Conservation (phyloP, 2,113 vertebrate species). For the Stegostoma tigrinum region DNA sequence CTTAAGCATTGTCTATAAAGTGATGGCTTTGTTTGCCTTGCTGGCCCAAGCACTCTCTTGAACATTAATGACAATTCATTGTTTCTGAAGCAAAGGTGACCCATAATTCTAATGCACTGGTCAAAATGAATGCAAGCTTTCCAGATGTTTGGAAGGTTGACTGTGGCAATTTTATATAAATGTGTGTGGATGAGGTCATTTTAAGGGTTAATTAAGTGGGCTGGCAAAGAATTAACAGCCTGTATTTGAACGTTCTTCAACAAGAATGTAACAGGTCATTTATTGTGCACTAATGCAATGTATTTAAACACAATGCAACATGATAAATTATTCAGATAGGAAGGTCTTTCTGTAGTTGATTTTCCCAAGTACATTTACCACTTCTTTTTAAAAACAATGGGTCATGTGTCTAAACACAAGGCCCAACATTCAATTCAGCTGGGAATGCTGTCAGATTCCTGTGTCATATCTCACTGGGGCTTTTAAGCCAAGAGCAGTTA, state of each 20-base stretch:
- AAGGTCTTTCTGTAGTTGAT: background rate
- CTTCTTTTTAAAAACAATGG: conserved; percentile 18
- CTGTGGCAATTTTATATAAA: background rate
- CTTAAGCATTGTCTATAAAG: background rate
- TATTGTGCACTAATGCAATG: conserved; percentile 24
- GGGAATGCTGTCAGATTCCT: conserved; percentile 46
- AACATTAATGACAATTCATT: background rate
- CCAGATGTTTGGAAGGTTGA: conserved; percentile 17
- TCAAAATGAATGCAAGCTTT: conserved; percentile 8
- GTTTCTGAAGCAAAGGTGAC: background rate
- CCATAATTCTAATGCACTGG: background rate
- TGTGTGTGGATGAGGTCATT: background rate
- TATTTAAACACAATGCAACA: conserved; percentile 28
- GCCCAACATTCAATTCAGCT: background rate
- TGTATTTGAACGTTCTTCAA: conserved; percentile 21
- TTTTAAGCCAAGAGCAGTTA: conserved; percentile 31
- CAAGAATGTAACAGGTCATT: conserved; percentile 35
- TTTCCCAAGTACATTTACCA: background rate
- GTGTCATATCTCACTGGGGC: conserved; percentile 51
- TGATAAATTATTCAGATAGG: conserved; percentile 35
- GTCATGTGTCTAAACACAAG: background rate
- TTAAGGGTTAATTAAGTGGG: conserved; percentile 31
- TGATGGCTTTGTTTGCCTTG: background rate
- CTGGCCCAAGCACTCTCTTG: background rate
- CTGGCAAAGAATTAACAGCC: conserved; percentile 7